Percentiles rank a stretch among this genome's conserved stretches.
phyloP scores from a whole-genome alignment of 2,888 invertebrate genomes.

The Byasa hedistus region DNA sequence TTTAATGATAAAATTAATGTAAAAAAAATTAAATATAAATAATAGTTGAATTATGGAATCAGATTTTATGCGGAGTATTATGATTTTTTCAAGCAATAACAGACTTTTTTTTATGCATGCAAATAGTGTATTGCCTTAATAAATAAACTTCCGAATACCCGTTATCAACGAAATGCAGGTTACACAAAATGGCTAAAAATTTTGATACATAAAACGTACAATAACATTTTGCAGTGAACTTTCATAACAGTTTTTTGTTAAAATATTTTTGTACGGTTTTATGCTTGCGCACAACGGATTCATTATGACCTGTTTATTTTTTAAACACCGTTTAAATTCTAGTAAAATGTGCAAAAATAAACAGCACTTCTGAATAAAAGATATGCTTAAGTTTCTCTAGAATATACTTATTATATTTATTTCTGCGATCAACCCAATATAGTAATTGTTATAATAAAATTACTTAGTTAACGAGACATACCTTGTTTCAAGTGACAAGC shows the following conservation, averaged over 20 bases:
- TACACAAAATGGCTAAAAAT: background rate
- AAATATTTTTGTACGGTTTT: background rate
- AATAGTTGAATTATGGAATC: no score
- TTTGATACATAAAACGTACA: slow-evolving; percentile 4
- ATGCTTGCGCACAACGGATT: background rate
- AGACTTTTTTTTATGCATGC: background rate
- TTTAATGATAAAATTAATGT: no score
- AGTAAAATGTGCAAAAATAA: background rate
- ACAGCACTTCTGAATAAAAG: no score
- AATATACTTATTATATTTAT: no score
- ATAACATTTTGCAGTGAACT: background rate
- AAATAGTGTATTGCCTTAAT: background rate
- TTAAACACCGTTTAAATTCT: background rate
- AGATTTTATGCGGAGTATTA: background rate
- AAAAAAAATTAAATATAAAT: no score
- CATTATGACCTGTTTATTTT: background rate
- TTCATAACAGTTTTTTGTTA: background rate
- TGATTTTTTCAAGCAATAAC: background rate
- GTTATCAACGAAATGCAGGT: slow-evolving; percentile 13
- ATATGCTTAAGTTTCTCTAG: no score
- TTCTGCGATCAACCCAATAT: no score
- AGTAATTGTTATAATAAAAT: no score
- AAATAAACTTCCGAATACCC: background rate
- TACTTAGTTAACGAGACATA: no score
- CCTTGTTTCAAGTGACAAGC: no score